Conservation (phyloP, 2,113 vertebrate genomes). For the Pelodiscus sinensis region DNA sequence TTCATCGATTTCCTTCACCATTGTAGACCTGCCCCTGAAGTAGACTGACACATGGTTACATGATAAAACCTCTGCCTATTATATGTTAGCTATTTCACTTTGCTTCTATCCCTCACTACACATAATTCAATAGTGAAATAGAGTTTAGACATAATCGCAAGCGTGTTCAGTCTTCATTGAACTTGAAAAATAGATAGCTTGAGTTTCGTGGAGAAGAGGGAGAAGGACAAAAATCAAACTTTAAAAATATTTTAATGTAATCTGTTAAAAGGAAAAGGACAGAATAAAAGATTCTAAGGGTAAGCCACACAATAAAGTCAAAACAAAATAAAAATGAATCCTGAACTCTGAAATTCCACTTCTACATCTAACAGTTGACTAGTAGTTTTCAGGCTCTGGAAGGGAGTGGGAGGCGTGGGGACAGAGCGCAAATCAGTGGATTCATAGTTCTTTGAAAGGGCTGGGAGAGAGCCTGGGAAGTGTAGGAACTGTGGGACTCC, state of each 20-base stretch:
- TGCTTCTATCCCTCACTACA: not conserved
- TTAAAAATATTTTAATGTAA: not conserved
- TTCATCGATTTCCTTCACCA: too few species aligned
- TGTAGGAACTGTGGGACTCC: too few species aligned
- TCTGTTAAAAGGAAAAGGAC: not conserved
- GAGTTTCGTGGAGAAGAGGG: not conserved
- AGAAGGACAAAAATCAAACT: not conserved
- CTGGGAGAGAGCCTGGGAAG: too few species aligned
- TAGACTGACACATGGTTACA: not conserved
- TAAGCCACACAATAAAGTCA: not conserved
- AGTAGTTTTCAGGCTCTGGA: too few species aligned
- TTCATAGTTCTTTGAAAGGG: too few species aligned
- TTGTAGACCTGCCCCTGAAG: not conserved
- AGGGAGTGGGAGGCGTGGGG: too few species aligned
- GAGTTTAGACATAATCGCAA: not conserved
- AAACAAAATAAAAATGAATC: not conserved
- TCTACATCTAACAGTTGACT: too few species aligned
- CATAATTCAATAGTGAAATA: not conserved
- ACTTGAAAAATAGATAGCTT: not conserved
- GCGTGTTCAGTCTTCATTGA: not conserved
- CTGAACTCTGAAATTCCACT: not conserved
- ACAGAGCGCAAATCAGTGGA: too few species aligned
- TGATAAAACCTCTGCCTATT: not conserved
- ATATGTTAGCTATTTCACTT: not conserved
- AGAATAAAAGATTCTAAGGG: not conserved